Base-by-base conservation (phyloP, 2,888 invertebrate species). In the Drosophila melanosoma region DNA sequence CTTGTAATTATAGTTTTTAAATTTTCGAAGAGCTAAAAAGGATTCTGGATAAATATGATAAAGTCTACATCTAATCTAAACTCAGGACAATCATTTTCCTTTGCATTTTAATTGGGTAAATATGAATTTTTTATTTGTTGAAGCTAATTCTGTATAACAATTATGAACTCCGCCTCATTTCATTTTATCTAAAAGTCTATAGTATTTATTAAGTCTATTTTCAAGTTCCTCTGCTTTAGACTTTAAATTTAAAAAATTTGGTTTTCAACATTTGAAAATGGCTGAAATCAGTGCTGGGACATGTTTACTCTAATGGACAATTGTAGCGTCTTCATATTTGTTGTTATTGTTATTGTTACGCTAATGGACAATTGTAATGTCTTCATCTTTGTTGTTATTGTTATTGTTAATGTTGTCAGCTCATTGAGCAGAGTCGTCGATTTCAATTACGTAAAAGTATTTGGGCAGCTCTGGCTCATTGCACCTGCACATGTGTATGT, bases 381-480 rank as follows among this genome's bases (percentile, higher is more conserved):
- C 56, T 67, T 38, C 29, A 63, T 63, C 67, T 23, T 23, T 23
- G 33, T 53, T 68, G 54, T 42, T 56, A 61, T 77, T 60, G 63
- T 29, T 29, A 33, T 51, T 68, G 54, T 42, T 56, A 61, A 75
- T 58, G 63, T 67, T 69, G 70, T 53, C 85, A 72, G 71, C 69
- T 80, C 82, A 87, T 82, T 82, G 65, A 63, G 29, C 74, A 42
- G 36, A 29, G 36, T 17, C 29, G 23, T 63, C 63, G 73, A 75
- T 69, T 74, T 73, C 73, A 80, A 88, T 84, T 84, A 83, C 76
- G 76, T 85, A 88, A 85, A 86, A 68, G 72, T 65, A 67, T 75
- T 82, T 74, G 49, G 72, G 56, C 62, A 61, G 76, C 79, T 82
- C 63, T 70, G 74, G 86, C 83, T 79, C 87, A 85, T 83, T 88